Evolutionary conservation across 2,797 vertebrate genomes (phyloP), one percentile per base, ranked within the genome.

Genomic region (Sebastes aleutianus): DNA sequence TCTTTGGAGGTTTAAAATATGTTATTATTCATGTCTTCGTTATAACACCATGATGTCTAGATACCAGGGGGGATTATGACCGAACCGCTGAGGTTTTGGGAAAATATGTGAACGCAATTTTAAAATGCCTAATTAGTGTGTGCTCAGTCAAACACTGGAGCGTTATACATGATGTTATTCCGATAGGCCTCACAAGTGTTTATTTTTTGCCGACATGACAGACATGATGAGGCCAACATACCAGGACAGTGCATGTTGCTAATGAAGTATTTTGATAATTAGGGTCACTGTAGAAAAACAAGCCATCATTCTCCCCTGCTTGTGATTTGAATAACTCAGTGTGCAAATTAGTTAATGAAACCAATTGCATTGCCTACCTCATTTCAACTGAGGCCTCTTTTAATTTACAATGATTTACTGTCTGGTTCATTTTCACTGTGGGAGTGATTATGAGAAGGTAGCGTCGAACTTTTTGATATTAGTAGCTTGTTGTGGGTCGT

Each of bases 271-370:
- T 92, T 92, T 92, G 93, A 93, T 96, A 96, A 96, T 96, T 95
- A 96, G 95, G 95, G 91, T 91, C 95, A 95, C 88, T 90, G 92
- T 95, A 93, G 93, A 93, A 93, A 95, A 92, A 95, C 81, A 89
- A 93, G 79, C 71, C 92, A 91, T 95, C 83, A 78, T 78, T 94
- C 94, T 94, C 90, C 91, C 72, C 7, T 94, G 94, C 93, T 94
- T 96, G 95, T 93, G 89, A 94, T 94, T 93, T 96, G 93, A 97
- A 96, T 96, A 96, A 97, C 96, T 95, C 93, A 95, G 87, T 78
- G 67, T 93, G 92, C 82, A 85, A 93, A 95, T 95, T 93, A 95
- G 94, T 96, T 95, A 95, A 89, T 81, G 88, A 95, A 94, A 94
- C 93, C 93, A 92, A 92, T 85, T 91, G 91, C 71, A 89, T 68